Evolutionary conservation across 1,140 invertebrate species (phyloP).

Genomic region (Wiebesia pumilae): DNA sequence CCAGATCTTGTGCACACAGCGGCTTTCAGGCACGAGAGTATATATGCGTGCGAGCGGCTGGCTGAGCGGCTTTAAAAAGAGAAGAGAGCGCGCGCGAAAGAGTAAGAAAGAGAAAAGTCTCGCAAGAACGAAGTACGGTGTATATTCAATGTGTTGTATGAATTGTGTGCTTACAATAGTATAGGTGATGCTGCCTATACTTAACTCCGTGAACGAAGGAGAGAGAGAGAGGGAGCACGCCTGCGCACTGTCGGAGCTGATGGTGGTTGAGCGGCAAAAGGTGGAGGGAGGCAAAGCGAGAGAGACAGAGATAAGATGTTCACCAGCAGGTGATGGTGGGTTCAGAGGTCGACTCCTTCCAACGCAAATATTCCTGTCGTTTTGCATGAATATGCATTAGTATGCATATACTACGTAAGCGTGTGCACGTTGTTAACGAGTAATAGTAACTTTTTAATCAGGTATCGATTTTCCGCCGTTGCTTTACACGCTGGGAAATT

Average conservation of each 20-base stretch:
- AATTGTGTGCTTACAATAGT: conserved; percentile 52
- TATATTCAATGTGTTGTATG: conserved; percentile 43
- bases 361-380: conserved; percentile 47
- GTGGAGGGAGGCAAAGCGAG: neutral
- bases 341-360: conserved; percentile 53
- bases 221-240: neutral
- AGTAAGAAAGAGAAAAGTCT: neutral
- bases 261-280: neutral
- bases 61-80: neutral
- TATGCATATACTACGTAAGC: neutral
- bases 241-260: neutral
- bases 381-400: neutral
- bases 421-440: conserved; percentile 10
- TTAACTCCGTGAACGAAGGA: conserved; percentile 27
- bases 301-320: conserved; percentile 41
- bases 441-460: conserved; percentile 46
- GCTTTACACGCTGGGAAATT: conserved; percentile 2
- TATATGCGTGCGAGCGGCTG: neutral
- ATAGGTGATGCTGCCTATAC: conserved; percentile 42
- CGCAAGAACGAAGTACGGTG: neutral
- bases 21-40: neutral
- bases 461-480: conserved; percentile 16
- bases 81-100: neutral
- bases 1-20: neutral
- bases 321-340: conserved; percentile 52